Evolutionary conservation across 2,888 invertebrate species (phyloP), one percentile per base, ranked within the genome.

Genomic region (Stegophylla sp.): DNA sequence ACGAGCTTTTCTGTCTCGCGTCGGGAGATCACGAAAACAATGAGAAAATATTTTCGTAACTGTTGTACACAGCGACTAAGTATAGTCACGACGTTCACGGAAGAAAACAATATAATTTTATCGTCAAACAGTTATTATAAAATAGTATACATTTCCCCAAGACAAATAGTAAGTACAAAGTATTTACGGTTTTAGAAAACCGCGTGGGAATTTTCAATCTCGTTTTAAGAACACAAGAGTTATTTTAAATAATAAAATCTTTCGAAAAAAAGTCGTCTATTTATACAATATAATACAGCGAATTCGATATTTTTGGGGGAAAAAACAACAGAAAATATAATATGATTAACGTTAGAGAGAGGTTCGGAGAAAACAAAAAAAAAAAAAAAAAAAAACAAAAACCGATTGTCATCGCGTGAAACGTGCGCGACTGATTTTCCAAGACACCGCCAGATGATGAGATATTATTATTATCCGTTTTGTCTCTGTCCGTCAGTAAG

Each of bases 141-240:
- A 17, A 48, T 67, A 26, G 7, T 15, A 48, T 48, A n/a, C n/a
- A n/a, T n/a, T n/a, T 48, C 26, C 45, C 3, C 15, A 45, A 45
- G 20, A 23, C 15, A 43, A 43, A 43, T 20, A 10, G 9, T 34
- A 34, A 10, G 9, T 34, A 34, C 61, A 61, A 61, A 61, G 17
- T 26, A 61, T 17, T 28, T 17, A 61, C 28, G 28, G 10, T 43
- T 28, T 51, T 45, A 61, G 73, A 73, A 71, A 73, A 73, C 45
- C 26, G n/a, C 45, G 59, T 73, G 73, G 59, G 73, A 73, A 71
- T 56, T n/a, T n/a, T 56, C 23, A 23, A 73, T 73, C 45, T 59
- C 3, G 45, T 45, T n/a, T n/a, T 45, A 45, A 15, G 28, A 61
- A 34, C n/a, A 23, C 7, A 20, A 51, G 17, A 48, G 20, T 34